phyloP scores from a whole-genome alignment of 2,888 invertebrate species.

The Corbicula japonica region DNA sequence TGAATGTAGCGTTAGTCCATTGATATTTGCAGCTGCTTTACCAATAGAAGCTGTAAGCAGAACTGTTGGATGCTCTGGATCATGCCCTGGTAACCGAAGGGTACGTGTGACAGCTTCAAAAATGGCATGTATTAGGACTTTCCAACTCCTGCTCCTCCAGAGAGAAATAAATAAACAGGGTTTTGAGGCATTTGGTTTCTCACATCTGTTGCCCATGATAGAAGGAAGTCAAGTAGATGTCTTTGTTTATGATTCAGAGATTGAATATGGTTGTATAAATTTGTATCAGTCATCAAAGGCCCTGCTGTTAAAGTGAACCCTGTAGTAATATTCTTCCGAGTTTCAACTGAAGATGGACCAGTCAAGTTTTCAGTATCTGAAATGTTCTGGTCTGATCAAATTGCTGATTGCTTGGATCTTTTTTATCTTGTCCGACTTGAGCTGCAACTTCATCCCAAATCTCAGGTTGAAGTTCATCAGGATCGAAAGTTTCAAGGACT shows the following conservation, averaged over 20 bases:
- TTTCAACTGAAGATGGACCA: constrained; percentile 1
- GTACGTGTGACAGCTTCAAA: constrained; percentile 46
- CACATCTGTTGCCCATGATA: constrained; percentile 22
- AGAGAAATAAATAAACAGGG: constrained; percentile 56
- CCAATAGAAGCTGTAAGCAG: constrained; percentile 64
- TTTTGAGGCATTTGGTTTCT: constrained; percentile 8
- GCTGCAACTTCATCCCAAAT: constrained; percentile 40
- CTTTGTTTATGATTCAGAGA: constrained; percentile 41
- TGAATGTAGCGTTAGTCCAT: constrained; percentile 60
- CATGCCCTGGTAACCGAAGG: constrained; percentile 32
- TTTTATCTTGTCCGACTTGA: constrained; percentile 37
- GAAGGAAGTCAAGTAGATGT: constrained; percentile 31
- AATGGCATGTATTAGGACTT: constrained; percentile 51
- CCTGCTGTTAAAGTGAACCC: constrained; percentile 11
- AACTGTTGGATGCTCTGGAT: constrained; percentile 35
- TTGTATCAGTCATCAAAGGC: constrained; percentile 15
- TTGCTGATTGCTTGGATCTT: constrained; percentile 10
- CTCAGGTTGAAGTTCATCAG: constrained; percentile 29
- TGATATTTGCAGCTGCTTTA: constrained; percentile 63
- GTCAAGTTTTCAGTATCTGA: constrained; percentile 25
- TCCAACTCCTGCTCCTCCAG: constrained; percentile 60
- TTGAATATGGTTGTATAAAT: constrained; percentile 24
- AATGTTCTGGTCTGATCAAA: constrained; percentile 9
- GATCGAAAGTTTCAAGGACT: constrained; percentile 35
- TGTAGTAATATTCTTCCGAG: constrained; percentile 9